These are phyloP conservation scores for Drosophila kanekoi DNA, from an alignment of 2,888 invertebrate species.

Conservation along the genomic window DNA sequence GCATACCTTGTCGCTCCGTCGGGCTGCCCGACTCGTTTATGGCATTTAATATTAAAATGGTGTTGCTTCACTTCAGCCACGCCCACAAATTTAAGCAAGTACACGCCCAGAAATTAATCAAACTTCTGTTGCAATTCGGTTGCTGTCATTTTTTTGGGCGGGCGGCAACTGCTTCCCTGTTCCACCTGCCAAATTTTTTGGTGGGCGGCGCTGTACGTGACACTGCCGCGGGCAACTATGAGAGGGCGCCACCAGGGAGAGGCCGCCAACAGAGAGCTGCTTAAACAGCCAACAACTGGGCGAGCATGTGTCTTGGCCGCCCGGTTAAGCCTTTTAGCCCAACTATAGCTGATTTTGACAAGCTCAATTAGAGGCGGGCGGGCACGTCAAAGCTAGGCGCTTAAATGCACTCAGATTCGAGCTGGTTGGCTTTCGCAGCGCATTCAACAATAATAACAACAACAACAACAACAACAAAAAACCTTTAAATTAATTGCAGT, in stretches of 20 bases:
- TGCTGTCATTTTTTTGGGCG: slow-evolving; percentile 6
- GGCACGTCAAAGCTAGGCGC: slow-evolving; percentile 27
- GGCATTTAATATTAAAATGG: slow-evolving; percentile 61
- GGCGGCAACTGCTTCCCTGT: slow-evolving; percentile 11
- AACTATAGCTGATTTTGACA: slow-evolving; percentile 69
- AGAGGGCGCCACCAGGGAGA: background rate
- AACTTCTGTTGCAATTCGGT: slow-evolving; percentile 72
- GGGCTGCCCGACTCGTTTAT: slow-evolving; percentile 28
- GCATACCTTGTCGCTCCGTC: slow-evolving; percentile 10
- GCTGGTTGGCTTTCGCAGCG: too few relatives aligned
- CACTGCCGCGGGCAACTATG: slow-evolving; percentile 36
- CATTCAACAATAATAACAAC: slow-evolving; percentile 43
- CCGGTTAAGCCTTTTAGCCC: slow-evolving; percentile 18
- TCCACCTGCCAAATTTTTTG: slow-evolving; percentile 35
- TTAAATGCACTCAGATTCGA: slow-evolving; percentile 13
- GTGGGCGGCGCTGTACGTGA: slow-evolving; percentile 58
- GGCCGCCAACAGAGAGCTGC: slow-evolving; percentile 8
- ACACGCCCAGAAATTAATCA: slow-evolving; percentile 78
- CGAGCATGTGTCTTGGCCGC: slow-evolving; percentile 39
- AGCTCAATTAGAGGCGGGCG: slow-evolving; percentile 69
- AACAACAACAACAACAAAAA: slow-evolving; percentile 18
- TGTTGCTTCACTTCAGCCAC: slow-evolving; percentile 63
- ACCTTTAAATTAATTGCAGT: slow-evolving; percentile 74
- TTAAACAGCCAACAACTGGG: slow-evolving; percentile 17
- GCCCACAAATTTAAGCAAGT: slow-evolving; percentile 72